phyloP scores from a whole-genome alignment of 2,888 invertebrate species.

The Xestia rhomboidea region DNA sequence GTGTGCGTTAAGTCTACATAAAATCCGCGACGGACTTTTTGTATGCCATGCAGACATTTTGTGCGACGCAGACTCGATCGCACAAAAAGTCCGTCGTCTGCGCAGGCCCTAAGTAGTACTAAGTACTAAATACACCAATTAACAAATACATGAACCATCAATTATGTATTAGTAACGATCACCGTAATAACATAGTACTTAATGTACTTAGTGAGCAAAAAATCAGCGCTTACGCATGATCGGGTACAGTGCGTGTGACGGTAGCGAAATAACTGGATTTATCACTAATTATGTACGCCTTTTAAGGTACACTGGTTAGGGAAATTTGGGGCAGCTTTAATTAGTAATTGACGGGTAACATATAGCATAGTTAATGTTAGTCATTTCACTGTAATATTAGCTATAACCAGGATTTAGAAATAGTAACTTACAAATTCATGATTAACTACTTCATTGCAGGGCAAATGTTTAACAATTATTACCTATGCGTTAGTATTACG shows the following conservation, averaged over 20 bases:
- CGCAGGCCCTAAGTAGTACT: too few relatives aligned
- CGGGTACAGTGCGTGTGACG: slow-evolving; percentile 46
- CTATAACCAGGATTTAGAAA: slow-evolving; percentile 4
- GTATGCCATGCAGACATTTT: too few relatives aligned
- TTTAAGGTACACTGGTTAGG: slow-evolving; percentile 40
- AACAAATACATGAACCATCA: slow-evolving; percentile 33
- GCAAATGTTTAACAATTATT: background rate
- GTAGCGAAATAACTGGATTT: slow-evolving; percentile 59
- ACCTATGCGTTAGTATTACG: background rate
- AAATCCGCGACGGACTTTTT: too few relatives aligned
- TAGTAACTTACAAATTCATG: slow-evolving; percentile 12
- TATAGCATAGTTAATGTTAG: slow-evolving; percentile 1
- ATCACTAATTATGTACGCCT: slow-evolving; percentile 52
- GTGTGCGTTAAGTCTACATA: too few relatives aligned
- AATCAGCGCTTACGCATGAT: slow-evolving; percentile 48
- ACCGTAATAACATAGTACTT: slow-evolving; percentile 42
- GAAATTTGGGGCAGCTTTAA: slow-evolving; percentile 46
- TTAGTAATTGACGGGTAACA: slow-evolving; percentile 19
- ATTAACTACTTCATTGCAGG: background rate
- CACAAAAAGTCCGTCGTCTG: too few relatives aligned
- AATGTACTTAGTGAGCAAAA: slow-evolving; percentile 36
- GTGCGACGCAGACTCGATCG: too few relatives aligned
- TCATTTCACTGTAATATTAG: background rate
- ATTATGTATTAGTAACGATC: slow-evolving; percentile 45
- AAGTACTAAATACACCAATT: slow-evolving; percentile 30